Evolutionary conservation across 2,797 vertebrate genomes (phyloP).

Genomic region (Coreius guichenoti): DNA sequence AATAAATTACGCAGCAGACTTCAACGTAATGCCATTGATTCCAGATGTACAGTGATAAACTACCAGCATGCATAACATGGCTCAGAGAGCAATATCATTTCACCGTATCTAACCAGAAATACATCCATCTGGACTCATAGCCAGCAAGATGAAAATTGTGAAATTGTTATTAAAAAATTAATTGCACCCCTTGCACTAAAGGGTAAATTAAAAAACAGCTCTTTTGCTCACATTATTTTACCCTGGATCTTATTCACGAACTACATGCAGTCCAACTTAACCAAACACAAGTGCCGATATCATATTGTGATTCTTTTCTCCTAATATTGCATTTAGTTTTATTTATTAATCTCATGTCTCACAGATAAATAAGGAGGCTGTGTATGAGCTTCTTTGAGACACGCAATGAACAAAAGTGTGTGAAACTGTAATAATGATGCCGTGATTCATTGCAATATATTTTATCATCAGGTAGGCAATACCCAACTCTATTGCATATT

Average conservation of each 20-base stretch:
- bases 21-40: constrained; percentile 36
- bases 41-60: not conserved
- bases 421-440: not conserved
- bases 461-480: not conserved
- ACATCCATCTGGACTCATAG: not conserved
- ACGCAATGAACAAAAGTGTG: not conserved
- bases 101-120: not conserved
- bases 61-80: not conserved
- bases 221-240: not conserved
- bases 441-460: not conserved
- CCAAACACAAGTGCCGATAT: not conserved
- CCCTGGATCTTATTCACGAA: not conserved
- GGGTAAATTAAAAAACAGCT: not conserved
- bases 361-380: not conserved
- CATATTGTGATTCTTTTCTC: not conserved
- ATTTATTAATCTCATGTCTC: not conserved
- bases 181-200: not conserved
- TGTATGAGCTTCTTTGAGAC: not conserved
- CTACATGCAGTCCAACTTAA: not conserved
- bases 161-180: not conserved
- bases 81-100: not conserved
- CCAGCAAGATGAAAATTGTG: not conserved
- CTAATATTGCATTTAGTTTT: not conserved
- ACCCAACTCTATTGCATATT: not conserved
- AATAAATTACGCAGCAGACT: constrained; percentile 3